These are phyloP conservation scores for Allobates femoralis DNA, from an alignment of 2,797 vertebrate genomes.

Conservation along the genomic window DNA sequence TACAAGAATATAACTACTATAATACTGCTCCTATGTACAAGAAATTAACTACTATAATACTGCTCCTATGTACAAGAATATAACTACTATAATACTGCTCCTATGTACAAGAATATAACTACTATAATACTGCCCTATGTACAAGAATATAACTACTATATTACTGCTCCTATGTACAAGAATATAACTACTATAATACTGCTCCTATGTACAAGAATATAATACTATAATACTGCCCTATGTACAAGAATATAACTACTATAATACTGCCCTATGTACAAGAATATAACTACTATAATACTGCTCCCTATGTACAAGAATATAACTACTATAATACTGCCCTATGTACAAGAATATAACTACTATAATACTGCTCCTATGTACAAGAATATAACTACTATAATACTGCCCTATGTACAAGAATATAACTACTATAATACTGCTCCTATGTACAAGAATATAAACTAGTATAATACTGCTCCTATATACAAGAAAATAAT, in stretches of 20 bases:
- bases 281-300: not conserved
- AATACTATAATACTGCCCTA: not conserved
- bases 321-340: slow-evolving; percentile 11
- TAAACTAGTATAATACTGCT: slow-evolving; percentile 1
- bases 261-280: too few relatives aligned
- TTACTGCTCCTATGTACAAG: not conserved
- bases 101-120: too few relatives aligned
- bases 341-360: slow-evolving; percentile 4
- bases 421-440: slow-evolving; percentile 11
- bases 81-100: slow-evolving; percentile 2
- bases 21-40: not conserved
- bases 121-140: too few relatives aligned
- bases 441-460: slow-evolving; percentile 8
- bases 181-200: not conserved
- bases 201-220: not conserved
- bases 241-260: too few relatives aligned
- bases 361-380: slow-evolving; percentile 11
- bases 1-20: not conserved
- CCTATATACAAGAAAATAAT: too few relatives aligned
- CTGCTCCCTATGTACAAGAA: too few relatives aligned
- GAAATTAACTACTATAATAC: slow-evolving; percentile 1
- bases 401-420: slow-evolving; percentile 1
- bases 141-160: slow-evolving; percentile 1
- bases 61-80: slow-evolving; percentile 10
- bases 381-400: slow-evolving; percentile 8